A percentile compares a stretch with the other conserved stretches of the same genome.
phyloP scores from a whole-genome alignment of 2,113 vertebrate genomes.

The Zootoca vivipara region DNA sequence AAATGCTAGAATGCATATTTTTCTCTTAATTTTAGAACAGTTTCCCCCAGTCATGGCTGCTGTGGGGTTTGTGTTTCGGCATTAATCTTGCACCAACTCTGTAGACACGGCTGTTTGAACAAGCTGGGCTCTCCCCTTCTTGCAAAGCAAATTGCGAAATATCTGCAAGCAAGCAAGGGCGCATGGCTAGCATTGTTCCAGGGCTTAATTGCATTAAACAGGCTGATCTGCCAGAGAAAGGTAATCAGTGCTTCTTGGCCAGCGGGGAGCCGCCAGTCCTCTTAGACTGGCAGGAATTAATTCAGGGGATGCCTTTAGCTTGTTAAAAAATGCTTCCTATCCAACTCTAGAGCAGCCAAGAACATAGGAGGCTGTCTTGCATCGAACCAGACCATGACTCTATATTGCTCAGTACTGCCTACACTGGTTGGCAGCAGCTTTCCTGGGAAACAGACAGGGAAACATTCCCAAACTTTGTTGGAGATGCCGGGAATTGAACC shows the following conservation, averaged over 20 bases:
- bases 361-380: too few species aligned
- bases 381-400: too few species aligned
- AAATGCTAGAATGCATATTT: background rate
- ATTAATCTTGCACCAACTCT: background rate
- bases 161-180: conserved; percentile 41
- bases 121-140: background rate
- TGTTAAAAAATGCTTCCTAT: background rate
- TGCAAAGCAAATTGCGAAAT: conserved; percentile 3
- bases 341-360: background rate
- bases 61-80: background rate
- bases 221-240: background rate
- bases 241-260: background rate
- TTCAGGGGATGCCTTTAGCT: background rate
- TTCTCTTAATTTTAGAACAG: background rate
- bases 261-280: background rate
- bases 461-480: background rate
- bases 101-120: background rate
- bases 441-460: background rate
- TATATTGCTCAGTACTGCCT: too few species aligned
- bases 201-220: conserved; percentile 60
- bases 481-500: background rate
- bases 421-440: background rate
- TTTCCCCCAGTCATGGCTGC: background rate
- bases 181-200: conserved; percentile 25
- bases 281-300: accelerated